Conservation (phyloP, 2,888 invertebrate genomes). For the Andrena dorsata region DNA sequence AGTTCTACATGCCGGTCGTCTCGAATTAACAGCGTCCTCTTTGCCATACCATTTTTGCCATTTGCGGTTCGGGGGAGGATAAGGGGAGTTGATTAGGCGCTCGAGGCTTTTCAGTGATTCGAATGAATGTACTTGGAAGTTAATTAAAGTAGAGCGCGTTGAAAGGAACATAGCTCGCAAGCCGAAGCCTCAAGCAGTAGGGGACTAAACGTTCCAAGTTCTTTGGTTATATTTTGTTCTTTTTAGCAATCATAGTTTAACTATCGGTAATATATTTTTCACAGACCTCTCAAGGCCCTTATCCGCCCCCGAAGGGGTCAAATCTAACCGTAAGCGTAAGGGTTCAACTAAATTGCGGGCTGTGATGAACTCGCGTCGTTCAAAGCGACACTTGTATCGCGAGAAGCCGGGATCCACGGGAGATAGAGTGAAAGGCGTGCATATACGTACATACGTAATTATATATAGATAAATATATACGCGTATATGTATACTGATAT, state of each 20-base stretch:
- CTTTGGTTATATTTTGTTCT: background rate
- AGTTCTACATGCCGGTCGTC: slow-evolving; percentile 91
- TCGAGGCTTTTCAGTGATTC: too few relatives aligned
- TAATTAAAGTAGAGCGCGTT: too few relatives aligned
- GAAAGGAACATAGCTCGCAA: too few relatives aligned
- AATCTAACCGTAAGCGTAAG: slow-evolving; percentile 1
- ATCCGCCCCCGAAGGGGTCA: background rate
- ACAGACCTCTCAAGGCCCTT: background rate
- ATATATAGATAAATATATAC: slow-evolving; percentile 6
- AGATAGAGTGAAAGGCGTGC: background rate
- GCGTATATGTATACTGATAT: background rate
- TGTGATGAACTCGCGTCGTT: slow-evolving; percentile 61
- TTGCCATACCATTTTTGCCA: background rate
- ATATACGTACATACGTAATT: background rate
- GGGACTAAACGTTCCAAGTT: background rate
- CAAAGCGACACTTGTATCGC: slow-evolving; percentile 32
- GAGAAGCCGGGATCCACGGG: background rate
- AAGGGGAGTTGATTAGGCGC: background rate
- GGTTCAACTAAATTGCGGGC: slow-evolving; percentile 34
- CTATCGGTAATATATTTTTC: background rate
- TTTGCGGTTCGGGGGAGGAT: background rate
- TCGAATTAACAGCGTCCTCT: slow-evolving; percentile 80
- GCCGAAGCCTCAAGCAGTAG: too few relatives aligned
- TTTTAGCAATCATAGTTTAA: background rate
- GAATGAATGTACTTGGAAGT: too few relatives aligned